Evolutionary conservation across 2,797 vertebrate species (phyloP), one percentile per base, ranked within the genome.

Genomic region (Scolopax bukidnonensis): DNA sequence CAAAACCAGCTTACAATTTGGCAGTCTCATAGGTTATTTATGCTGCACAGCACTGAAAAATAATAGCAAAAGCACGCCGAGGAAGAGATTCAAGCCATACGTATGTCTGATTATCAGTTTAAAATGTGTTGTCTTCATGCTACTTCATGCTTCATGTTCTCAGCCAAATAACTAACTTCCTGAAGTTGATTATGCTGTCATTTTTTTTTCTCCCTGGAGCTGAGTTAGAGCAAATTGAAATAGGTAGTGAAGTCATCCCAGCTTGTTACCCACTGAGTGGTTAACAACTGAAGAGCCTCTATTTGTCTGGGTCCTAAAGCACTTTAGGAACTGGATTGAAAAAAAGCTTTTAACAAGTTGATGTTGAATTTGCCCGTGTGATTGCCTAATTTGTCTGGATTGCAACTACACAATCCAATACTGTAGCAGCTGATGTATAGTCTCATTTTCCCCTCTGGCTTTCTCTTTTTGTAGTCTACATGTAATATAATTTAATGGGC

Each of bases 221-320:
- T 91, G 59, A 81, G 36, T 87, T 79, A 74, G 33, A 89, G 61
- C 18, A 84, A 95, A 87, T 57, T 25, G 23, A 80, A 93, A 82
- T 57, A 84, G 30, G 25, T 64, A 47, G 18, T 81, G 33, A 78
- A 94, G 24, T 87, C 53, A 48, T 79, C 56, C 50, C 18, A 63
- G 63, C 33, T 28, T 77, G 28, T 70, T 87, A 63, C 6, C 24
- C 50, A 68, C 5, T 27, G 36, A 82, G 48, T 71, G 28, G 70
- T 84, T 96, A 95, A 88, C 43, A 94, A 32, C 40, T 67, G 74
- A 71, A 82, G 19, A 88, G 7, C 19, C 4, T 81, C 41, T 89
- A 30, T 80, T 76, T 90, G 48, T 79, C 75, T 87, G 43, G 16
- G 40, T 84, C 51, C 67, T 93, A 57, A 89, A 79, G 67, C 32